A percentile compares a stretch with the other conserved stretches of the same genome.
Evolutionary conservation across 2,888 invertebrate species (phyloP).

Genomic region (Callyntrura guangdongensis): DNA sequence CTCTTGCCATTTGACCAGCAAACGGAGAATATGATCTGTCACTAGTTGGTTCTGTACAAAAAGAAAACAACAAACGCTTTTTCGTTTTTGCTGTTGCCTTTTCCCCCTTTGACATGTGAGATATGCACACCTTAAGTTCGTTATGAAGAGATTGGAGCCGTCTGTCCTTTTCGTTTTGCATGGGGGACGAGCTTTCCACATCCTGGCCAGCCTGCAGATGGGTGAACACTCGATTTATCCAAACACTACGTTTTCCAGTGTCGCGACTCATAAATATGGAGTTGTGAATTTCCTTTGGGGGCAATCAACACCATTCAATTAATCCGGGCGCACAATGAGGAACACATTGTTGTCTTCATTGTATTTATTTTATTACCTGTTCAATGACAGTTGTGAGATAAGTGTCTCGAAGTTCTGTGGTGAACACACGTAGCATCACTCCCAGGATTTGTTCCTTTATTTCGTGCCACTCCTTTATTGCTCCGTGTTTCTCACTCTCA

Average conservation of each 20-base stretch:
- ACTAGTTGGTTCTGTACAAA: slow-evolving; percentile 89
- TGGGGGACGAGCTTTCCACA: slow-evolving; percentile 87
- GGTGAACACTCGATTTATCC: slow-evolving; percentile 90
- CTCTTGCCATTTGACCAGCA: slow-evolving; percentile 88
- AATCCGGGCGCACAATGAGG: not conserved
- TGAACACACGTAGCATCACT: slow-evolving; percentile 90
- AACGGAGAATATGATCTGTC: slow-evolving; percentile 91
- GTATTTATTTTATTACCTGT: slow-evolving; percentile 87
- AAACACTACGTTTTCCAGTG: slow-evolving; percentile 92
- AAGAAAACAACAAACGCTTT: not conserved
- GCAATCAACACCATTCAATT: slow-evolving; percentile 67
- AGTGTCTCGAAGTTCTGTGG: slow-evolving; percentile 92
- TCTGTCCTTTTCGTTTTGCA: slow-evolving; percentile 90
- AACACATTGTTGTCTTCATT: not conserved
- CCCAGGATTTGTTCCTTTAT: slow-evolving; percentile 89
- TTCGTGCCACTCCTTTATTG: slow-evolving; percentile 87
- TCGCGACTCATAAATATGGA: slow-evolving; percentile 93
- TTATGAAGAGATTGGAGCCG: slow-evolving; percentile 90
- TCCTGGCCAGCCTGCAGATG: slow-evolving; percentile 87
- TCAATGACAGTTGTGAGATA: slow-evolving; percentile 93
- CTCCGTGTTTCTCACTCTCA: slow-evolving; percentile 87
- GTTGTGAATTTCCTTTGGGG: slow-evolving; percentile 91
- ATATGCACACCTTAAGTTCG: slow-evolving; percentile 89
- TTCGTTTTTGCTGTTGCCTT: not conserved
- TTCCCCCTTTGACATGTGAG: too few species aligned